phyloP scores from a whole-genome alignment of 2,797 vertebrate species.

The Enoplosus armatus region DNA sequence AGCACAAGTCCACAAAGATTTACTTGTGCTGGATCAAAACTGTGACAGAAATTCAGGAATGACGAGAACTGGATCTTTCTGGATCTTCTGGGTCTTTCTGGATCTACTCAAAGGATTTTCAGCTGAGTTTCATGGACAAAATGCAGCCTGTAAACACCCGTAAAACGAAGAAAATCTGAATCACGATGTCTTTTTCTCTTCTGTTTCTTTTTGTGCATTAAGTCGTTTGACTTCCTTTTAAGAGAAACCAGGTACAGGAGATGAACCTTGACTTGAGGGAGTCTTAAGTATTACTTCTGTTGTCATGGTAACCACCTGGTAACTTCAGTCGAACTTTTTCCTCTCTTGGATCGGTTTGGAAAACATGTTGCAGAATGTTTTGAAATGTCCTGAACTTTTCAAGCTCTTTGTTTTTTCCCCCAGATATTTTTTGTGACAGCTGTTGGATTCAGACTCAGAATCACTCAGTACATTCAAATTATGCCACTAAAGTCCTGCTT shows the following conservation, averaged over 20 bases:
- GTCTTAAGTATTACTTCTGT: not conserved
- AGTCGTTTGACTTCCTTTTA: not conserved
- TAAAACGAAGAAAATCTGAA: not conserved
- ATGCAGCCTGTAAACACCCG: not conserved
- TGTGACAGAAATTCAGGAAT: not conserved
- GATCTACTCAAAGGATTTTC: not conserved
- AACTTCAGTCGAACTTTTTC: not conserved
- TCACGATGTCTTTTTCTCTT: not conserved
- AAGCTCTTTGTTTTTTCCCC: not conserved
- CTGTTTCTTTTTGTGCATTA: not conserved
- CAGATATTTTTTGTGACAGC: not conserved
- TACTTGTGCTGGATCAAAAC: not conserved
- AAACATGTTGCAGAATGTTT: not conserved
- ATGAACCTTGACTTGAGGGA: not conserved
- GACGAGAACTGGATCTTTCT: not conserved
- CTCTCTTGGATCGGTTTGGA: not conserved
- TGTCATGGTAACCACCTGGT: not conserved
- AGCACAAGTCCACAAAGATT: not conserved
- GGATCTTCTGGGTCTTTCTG: not conserved
- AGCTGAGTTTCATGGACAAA: not conserved
- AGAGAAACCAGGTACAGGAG: slow-evolving; percentile 28
- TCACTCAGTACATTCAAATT: not conserved
- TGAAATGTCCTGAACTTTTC: slow-evolving; percentile 10
- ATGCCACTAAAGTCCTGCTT: not conserved
- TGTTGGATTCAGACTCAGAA: not conserved